These are phyloP conservation scores for Artibeus lituratus DNA, from an alignment of 2,797 vertebrate genomes.

Conservation along the genomic window DNA sequence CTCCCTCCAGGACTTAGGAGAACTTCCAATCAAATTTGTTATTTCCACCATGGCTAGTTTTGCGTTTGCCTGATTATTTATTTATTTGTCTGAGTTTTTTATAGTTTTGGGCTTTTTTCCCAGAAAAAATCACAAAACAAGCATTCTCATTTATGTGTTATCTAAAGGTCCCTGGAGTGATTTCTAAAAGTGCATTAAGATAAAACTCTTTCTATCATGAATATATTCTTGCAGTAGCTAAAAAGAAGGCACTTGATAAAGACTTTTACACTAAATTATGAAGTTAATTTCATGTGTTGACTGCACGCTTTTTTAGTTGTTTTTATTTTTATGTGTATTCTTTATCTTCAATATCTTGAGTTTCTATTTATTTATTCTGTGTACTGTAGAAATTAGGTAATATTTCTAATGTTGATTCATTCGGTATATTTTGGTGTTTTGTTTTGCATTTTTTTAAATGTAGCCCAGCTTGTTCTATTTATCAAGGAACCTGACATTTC, in stretches of 20 bases:
- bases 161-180: not conserved
- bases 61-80: not conserved
- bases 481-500: not conserved
- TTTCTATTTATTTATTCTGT: not conserved
- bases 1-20: not conserved
- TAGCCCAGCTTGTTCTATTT: not conserved
- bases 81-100: not conserved
- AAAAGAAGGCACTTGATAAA: not conserved
- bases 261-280: not conserved
- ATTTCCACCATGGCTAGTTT: not conserved
- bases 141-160: not conserved
- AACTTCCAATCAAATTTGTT: not conserved
- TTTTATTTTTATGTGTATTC: not conserved
- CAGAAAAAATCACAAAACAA: not conserved
- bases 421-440: not conserved
- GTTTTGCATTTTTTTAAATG: not conserved
- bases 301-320: not conserved
- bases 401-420: not conserved
- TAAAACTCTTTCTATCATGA: slow-evolving; percentile 3
- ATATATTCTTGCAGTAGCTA: not conserved
- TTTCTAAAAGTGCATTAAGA: not conserved
- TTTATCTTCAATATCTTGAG: not conserved
- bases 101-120: not conserved
- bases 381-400: not conserved
- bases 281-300: not conserved